Base-by-base conservation (phyloP, 2,113 vertebrate species). In the Phasianus colchicus region DNA sequence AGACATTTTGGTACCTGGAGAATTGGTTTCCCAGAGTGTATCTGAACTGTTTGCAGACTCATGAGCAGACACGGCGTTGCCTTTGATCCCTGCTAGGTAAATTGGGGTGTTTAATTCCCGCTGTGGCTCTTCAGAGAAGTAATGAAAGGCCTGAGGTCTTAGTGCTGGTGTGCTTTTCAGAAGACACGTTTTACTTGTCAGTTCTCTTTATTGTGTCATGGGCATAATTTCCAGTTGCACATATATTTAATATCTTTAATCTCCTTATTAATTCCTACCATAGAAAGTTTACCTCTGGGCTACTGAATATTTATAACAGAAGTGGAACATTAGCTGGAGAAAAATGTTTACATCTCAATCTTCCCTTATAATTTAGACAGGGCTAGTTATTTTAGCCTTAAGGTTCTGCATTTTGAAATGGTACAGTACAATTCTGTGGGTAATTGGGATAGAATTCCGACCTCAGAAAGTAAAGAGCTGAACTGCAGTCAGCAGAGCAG, bases 1-100 rank as follows among this genome's bases (percentile, higher is more conserved):
- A 24, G 48, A 50, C 75, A 17, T 58, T 42, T 48, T 43, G 43
- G 20, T 67, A 18, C 60, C 50, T 8, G 1, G 36, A 29, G 65
- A 38, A 9, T 14, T 11, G 40, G 10, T 3, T 38, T 76, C 87
- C 45, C 60, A 32, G 65, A 22, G 42, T n/a, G 90, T 20, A 2
- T 10, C 13, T 34, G 17, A 34, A 22, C 76, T 55, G 20, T 10
- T 34, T 78, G 36, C 70, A 21, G 6, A 1, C 38, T 36, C 11
- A 36, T 5, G 27, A 34, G 2, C 36, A 63, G 55, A 11, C 27
- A 9, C 0, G 0, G 2, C 12, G 47, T 77, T 50, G 48, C 36
- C 74, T 60, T 70, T 57, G n/a, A 4, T 19, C 7, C 15, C 0
- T 40, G 25, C 13, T 63, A 48, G 75, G n/a, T 18, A 5, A 45